Base-by-base conservation (phyloP, 2,888 invertebrate genomes). In the Erannis defoliaria region DNA sequence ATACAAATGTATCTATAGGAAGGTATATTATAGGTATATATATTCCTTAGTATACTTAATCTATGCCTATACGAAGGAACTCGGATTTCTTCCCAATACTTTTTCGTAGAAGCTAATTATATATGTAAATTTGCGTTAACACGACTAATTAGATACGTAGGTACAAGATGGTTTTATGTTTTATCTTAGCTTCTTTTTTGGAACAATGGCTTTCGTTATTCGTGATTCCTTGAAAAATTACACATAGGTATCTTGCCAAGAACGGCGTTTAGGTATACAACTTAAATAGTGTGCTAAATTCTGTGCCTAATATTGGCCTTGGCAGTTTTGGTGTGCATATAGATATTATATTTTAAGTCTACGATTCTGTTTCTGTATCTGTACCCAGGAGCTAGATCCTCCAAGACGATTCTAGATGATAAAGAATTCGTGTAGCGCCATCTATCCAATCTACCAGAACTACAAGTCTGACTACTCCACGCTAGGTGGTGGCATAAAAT, bases 161-260 rank as follows among this genome's bases (percentile, higher is more conserved):
- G 18, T 40, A 19, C 26, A 14, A 1, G 14, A 5, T 19, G 8
- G 16, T 46, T 46, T 10, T 12, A 5, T 19, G 8, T 5, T 46
- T 46, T 10, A 5, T 14, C 9, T 21, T 21, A 49, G 21, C 21
- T 23, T 14, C 33, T n/a, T 49, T 49, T 49, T 21, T 29, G 14
- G 18, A 51, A 38, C 38, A 51, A 38, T 38, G 23, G 38, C 2
- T 16, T 26, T 38, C 18, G 5, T 38, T 51, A 51, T 38, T 51
- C 38, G 38, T 1, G 37, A 16, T 51, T 51, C 50, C 26, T 38
- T 9, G 50, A 51, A 51, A 51, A 19, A 12, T 31, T 10, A 29
- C 8, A 8, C 8, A 29, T 23, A 5, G 23, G 9, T 1, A 9
- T 31, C 9, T 31, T 31, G 10, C 31, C 31, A 31, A 3, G 12